Evolutionary conservation across 2,888 invertebrate species (phyloP).

Genomic region (Drosophila mayaguana): DNA sequence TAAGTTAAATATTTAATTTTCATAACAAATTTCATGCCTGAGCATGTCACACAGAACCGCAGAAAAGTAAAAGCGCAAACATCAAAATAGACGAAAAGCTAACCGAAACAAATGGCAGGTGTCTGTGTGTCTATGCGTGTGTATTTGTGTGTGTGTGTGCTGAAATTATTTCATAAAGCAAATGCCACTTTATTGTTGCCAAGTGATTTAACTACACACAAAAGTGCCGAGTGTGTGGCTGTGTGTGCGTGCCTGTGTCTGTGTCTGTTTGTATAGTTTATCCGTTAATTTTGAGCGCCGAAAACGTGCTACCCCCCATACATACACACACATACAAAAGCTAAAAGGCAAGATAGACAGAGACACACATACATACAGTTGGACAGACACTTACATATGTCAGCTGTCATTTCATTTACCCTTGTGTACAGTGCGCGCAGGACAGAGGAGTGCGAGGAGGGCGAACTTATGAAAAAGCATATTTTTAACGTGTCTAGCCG

Average conservation of each 20-base stretch:
- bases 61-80: constrained; percentile 29
- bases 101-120: constrained; percentile 43
- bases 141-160: constrained; percentile 9
- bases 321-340: constrained; percentile 8
- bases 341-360: constrained; percentile 12
- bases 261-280: constrained; percentile 1
- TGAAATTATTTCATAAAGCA: constrained; percentile 68
- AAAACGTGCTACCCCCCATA: constrained; percentile 11
- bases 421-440: constrained; percentile 28
- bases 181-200: constrained; percentile 80
- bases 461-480: constrained; percentile 59
- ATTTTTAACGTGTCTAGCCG: constrained; percentile 63
- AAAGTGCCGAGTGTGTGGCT: constrained; percentile 1
- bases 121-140: constrained; percentile 4
- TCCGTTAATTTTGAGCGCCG: constrained; percentile 41
- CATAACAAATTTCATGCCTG: constrained; percentile 66
- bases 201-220: constrained; percentile 79
- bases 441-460: constrained; percentile 11
- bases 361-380: constrained; percentile 26
- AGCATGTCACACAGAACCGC: constrained; percentile 52
- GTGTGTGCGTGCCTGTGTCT: not conserved
- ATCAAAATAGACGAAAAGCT: constrained; percentile 13
- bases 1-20: constrained; percentile 59
- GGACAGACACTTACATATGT: constrained; percentile 77
- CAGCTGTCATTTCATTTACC: constrained; percentile 79